Evolutionary conservation across 2,888 invertebrate species (phyloP).

Genomic region (Salticus scenicus): DNA sequence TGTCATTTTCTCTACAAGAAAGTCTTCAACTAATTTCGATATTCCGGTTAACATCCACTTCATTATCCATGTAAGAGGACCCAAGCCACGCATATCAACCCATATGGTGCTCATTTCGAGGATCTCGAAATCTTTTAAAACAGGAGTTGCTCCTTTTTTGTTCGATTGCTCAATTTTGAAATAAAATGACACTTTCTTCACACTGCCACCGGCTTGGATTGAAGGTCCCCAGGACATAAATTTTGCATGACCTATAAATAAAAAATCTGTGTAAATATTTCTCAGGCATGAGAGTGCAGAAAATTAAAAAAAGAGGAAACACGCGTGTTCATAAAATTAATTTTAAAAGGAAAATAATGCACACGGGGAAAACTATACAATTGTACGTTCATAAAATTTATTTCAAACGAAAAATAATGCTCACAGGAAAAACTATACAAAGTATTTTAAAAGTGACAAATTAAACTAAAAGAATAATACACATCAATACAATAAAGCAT

Average conservation of each 20-base stretch:
- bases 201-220: constrained; percentile 33
- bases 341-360: too few species aligned
- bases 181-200: constrained; percentile 59
- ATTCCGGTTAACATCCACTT: constrained; percentile 64
- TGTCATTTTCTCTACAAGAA: constrained; percentile 57
- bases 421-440: too few species aligned
- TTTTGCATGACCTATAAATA: constrained; percentile 52
- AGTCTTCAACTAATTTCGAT: constrained; percentile 59
- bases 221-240: constrained; percentile 63
- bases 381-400: too few species aligned
- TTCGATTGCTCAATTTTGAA: constrained; percentile 60
- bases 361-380: too few species aligned
- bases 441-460: too few species aligned
- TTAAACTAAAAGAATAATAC: too few species aligned
- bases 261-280: background rate
- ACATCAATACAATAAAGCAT: too few species aligned
- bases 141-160: constrained; percentile 38
- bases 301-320: too few species aligned
- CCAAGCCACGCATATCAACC: constrained; percentile 64
- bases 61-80: constrained; percentile 66
- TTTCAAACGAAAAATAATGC: too few species aligned
- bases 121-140: constrained; percentile 57
- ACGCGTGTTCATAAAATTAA: too few species aligned
- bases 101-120: constrained; percentile 64
- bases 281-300: too few species aligned